Base-by-base conservation (phyloP, 2,113 vertebrate genomes). In the Halcyon malimbica region DNA sequence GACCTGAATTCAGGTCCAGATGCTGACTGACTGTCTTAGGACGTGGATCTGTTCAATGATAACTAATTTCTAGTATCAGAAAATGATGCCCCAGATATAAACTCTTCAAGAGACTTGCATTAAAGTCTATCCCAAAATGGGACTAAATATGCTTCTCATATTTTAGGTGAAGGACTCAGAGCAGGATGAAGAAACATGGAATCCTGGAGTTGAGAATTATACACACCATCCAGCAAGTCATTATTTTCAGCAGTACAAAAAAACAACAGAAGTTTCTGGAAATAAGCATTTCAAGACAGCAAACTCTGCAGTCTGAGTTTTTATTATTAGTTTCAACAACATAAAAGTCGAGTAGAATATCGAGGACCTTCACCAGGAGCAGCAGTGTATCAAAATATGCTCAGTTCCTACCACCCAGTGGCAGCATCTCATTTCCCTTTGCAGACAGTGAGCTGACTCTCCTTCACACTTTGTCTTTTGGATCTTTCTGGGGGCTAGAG, bases 401-500 rank as follows among this genome's bases (percentile, higher is more conserved):
- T 93, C 78, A 35, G 69, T 39, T 89, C 85, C 57, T 39, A 82
- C 95, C 96, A 94, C 92, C 90, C 94, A 97, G 94, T 82, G 97
- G 96, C 59, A 84, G 18, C 46, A 74, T 41, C 46, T 75, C 29
- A 19, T 28, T 65, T 42, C 6, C 33, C 64, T 56, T 37, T 23
- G 59, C 18, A 60, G 25, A 35, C 11, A 76, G 51, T 42, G 59
- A 78, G 24, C 23, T 59, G 37, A 15, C 31, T 35, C 31, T 28
- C 33, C 64, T 46, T 70, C 54, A 67, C 29, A 23, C 64, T 57
- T 28, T 80, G 46, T 51, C 39, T 63, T 91, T 31, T 13, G 25
- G 0, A 11, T 42, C 59, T 70, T 56, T 77, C 67, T 74, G 46
- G 42, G 69, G 57, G 17, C 15, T 42, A 33, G 37, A 73, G 24